phyloP scores from a whole-genome alignment of 2,113 vertebrate species.

The Pygoscelis adeliae region DNA sequence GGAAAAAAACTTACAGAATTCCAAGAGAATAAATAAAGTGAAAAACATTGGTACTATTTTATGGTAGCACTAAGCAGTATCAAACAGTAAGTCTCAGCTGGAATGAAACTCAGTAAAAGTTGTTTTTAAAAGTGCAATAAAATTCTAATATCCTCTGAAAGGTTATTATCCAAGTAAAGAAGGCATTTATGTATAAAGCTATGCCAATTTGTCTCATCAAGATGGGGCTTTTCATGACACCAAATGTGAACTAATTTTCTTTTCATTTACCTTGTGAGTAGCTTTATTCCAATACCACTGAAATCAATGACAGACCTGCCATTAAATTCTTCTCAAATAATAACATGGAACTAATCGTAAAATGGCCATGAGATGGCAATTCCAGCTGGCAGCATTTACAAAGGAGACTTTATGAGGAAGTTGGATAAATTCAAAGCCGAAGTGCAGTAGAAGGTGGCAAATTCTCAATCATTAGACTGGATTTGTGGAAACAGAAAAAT shows the following conservation, averaged over 20 bases:
- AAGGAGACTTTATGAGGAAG: not conserved
- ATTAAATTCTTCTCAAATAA: slow-evolving; percentile 28
- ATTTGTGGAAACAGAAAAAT: not conserved
- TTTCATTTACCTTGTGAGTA: slow-evolving; percentile 21
- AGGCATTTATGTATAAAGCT: slow-evolving; percentile 13
- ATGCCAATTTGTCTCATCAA: not conserved
- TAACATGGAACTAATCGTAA: not conserved
- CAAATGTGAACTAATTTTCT: slow-evolving; percentile 9
- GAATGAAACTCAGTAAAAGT: not conserved
- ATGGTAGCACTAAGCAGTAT: not conserved
- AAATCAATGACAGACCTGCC: not conserved
- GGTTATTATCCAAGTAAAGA: slow-evolving; percentile 11
- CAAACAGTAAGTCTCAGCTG: not conserved
- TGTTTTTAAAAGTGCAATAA: slow-evolving; percentile 30
- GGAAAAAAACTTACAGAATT: not conserved
- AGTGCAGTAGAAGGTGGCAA: not conserved
- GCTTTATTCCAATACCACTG: not conserved
- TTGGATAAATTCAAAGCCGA: not conserved
- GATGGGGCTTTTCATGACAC: slow-evolving; percentile 9
- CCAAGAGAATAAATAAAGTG: not conserved
- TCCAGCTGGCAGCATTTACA: not conserved
- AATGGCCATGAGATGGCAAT: slow-evolving; percentile 12
- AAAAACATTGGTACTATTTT: not conserved
- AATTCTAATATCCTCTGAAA: slow-evolving; percentile 27
- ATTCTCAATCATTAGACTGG: not conserved